Evolutionary conservation across 2,888 invertebrate species (phyloP), one percentile per base, ranked within the genome.

Genomic region (Sinhomidia bicolor): DNA sequence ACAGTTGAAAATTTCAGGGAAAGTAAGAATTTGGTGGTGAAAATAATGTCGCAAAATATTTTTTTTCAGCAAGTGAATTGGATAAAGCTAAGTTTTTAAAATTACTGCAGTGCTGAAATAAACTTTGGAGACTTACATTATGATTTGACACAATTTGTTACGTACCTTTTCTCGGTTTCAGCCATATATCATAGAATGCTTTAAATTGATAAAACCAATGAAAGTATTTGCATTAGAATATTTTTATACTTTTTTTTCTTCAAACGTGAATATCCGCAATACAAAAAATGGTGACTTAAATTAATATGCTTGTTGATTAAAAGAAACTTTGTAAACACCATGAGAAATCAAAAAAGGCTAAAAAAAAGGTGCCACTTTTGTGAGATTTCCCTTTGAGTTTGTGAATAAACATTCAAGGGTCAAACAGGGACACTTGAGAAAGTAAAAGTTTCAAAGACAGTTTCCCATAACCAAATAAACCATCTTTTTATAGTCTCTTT

Each of bases 151-250:
- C 65, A 71, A 51, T 54, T 86, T 82, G 79, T 90, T 94, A 95
- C 95, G 95, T 96, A 98, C 98, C 98, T 98, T 98, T 98, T 94
- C 98, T 96, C 94, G 98, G 98, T 95, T 97, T 96, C 97, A 97
- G 98, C 98, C 98, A 98, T 95, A 98, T 97, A 96, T 98, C 98
- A 97, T 97, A 97, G 96, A 97, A 98, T 96, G 97, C 97, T 98
- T 94, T 91, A 88, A 87, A 89, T 89, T 54, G 29, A 68, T 57
- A 88, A 85, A 87, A 88, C 51, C 82, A 88, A 88, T 88, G 57
- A 79, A 82, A 76, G 79, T 81, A 20, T 57, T 41, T 76, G 81
- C 32, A 87, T 87, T 87, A 87, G 82, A 82, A 51, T 68, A 41
- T 51, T 36, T 51, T 62, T 5, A 14, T 29, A 23, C 26, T 23